Percentiles rank a stretch among this genome's conserved stretches.
phyloP scores from a whole-genome alignment of 2,888 invertebrate species.

The Willowsia nigromaculata region DNA sequence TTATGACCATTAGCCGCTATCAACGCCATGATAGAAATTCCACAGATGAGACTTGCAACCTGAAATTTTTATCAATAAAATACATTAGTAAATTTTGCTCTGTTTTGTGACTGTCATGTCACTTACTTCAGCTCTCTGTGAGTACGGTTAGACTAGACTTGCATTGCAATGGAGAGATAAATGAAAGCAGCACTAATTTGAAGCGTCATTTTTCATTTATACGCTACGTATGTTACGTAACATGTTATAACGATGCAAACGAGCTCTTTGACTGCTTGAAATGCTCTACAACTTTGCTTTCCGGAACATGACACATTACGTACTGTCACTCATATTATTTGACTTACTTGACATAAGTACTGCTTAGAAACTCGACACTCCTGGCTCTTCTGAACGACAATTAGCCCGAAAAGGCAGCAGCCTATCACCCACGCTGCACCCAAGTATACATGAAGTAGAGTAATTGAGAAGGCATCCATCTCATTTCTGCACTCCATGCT shows the following conservation, averaged over 20 bases:
- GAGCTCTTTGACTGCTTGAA: too few species aligned
- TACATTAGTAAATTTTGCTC: background rate
- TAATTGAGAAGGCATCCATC: conserved; percentile 65
- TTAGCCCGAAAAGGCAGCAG: conserved; percentile 88
- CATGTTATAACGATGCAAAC: too few species aligned
- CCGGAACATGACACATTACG: background rate
- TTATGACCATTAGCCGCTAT: conserved; percentile 85
- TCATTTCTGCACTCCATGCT: conserved; percentile 69
- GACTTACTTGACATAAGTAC: conserved; percentile 85
- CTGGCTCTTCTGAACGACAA: conserved; percentile 89
- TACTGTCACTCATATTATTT: background rate
- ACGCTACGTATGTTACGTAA: too few species aligned
- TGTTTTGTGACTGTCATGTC: background rate
- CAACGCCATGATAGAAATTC: conserved; percentile 87
- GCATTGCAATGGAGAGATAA: too few species aligned
- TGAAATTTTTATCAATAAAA: conserved; percentile 79
- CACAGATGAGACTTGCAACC: conserved; percentile 89
- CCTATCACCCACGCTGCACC: conserved; percentile 92
- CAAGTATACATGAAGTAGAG: conserved; percentile 85
- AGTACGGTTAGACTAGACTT: too few species aligned
- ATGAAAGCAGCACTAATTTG: too few species aligned
- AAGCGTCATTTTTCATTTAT: background rate
- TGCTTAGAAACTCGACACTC: conserved; percentile 92
- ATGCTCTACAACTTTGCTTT: background rate
- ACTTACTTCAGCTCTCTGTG: background rate